Base-by-base conservation (phyloP, 2,113 vertebrate genomes). In the Burhinus bistriatus region DNA sequence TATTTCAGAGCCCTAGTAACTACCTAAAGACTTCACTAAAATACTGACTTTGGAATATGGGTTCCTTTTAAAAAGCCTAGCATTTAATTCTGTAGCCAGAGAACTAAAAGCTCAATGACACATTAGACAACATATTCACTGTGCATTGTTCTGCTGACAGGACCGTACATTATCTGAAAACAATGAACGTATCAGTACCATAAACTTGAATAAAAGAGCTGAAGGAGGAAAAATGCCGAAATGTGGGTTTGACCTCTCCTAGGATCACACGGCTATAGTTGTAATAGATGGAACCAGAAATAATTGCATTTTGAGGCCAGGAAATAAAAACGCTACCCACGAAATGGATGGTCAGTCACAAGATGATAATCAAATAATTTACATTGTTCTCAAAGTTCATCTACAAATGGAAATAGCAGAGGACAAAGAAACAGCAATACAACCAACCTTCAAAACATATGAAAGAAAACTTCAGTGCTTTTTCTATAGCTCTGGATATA, bases 181-280 rank as follows among this genome's bases (percentile, higher is more conserved):
- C 95, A 97, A 97, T 94, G 89, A 93, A 77, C 75, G 23, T 81
- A 96, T 55, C 82, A 96, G 90, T 89, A 94, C 26, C 55, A 93
- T 86, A 94, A 96, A 90, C n/a, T 95, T 85, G 95, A 95, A 95
- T 83, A 85, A 90, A 94, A 95, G 45, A 87, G 66, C 93, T 96
- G 96, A 96, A 95, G 95, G 86, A 97, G 83, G 93, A 95, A 95
- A 96, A 97, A 96, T 94, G 83, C 54, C 2, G 21, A 91, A 94
- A 95, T 95, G 95, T 97, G 94, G 95, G 95, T 91, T 97, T 97
- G 96, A 95, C 92, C 92, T 95, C 94, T 95, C 65, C 1, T 6
- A 92, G 49, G 52, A 97, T 96, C 96, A 95, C 86, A 91, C 49
- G 80, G 57, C 69, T 89, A 61, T 5, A 68, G 73, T 40, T 79